These are phyloP conservation scores for Fukomys damarensis DNA, from an alignment of 2,113 vertebrate genomes.

Conservation along the genomic window DNA sequence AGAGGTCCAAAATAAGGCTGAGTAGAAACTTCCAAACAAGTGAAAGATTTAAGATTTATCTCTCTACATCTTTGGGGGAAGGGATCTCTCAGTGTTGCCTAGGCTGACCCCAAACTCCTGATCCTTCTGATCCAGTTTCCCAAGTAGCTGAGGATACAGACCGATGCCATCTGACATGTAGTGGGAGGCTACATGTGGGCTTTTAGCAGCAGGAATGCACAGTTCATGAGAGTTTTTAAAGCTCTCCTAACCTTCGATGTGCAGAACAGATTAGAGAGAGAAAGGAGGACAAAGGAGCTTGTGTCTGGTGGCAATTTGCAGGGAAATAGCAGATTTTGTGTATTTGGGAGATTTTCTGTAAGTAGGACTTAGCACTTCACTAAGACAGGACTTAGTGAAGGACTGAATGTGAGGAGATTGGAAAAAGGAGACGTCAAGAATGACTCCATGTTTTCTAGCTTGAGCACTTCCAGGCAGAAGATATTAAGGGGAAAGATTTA, in stretches of 20 bases:
- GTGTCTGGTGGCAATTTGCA: neutral
- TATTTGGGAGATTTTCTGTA: neutral
- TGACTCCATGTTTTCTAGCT: neutral
- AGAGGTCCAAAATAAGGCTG: neutral
- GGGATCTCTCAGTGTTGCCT: neutral
- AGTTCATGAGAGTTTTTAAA: neutral
- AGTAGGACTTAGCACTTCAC: neutral
- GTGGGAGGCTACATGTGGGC: neutral
- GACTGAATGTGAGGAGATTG: neutral
- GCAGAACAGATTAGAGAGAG: neutral
- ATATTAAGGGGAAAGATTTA: neutral
- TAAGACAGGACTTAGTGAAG: neutral
- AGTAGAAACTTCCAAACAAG: neutral
- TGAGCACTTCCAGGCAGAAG: rapidly evolving
- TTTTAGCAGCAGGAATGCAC: neutral
- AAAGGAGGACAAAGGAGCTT: neutral
- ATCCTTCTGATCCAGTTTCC: neutral
- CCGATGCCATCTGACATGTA: neutral
- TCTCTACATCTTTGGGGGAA: neutral
- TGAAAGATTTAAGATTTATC: neutral
- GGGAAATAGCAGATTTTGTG: neutral
- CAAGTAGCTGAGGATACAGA: neutral
- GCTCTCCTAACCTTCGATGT: neutral
- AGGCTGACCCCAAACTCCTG: neutral
- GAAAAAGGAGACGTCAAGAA: neutral